Evolutionary conservation across 2,888 invertebrate genomes (phyloP).

Genomic region (Mayetiola destructor): DNA sequence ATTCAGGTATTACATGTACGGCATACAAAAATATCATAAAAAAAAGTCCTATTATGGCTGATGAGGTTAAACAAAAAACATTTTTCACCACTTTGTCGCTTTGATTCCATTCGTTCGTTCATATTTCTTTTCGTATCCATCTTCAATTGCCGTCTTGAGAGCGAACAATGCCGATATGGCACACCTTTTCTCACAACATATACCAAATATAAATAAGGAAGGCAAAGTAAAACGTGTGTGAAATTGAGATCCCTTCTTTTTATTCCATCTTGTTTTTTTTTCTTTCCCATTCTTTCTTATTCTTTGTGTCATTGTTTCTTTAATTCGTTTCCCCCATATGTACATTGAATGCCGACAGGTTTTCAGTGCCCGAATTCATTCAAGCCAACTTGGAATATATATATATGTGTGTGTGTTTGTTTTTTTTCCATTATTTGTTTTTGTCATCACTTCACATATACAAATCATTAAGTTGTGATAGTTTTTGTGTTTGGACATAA

Average conservation of each 20-base stretch:
- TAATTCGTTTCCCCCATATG: not conserved
- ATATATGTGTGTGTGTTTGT: too few relatives aligned
- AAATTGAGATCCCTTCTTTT: not conserved
- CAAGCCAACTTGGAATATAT: too few relatives aligned
- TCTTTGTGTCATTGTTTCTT: not conserved
- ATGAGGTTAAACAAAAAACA: conserved; percentile 3
- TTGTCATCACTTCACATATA: too few relatives aligned
- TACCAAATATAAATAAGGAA: not conserved
- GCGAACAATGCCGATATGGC: not conserved
- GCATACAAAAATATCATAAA: too few relatives aligned
- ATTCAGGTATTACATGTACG: too few relatives aligned
- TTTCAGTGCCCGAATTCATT: not conserved
- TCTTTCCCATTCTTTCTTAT: not conserved
- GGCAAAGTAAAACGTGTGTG: not conserved
- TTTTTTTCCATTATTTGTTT: not conserved
- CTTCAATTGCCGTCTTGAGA: not conserved
- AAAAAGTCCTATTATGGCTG: too few relatives aligned
- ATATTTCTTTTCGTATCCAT: not conserved
- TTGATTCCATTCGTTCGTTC: not conserved
- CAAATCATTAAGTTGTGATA: too few relatives aligned
- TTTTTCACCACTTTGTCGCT: not conserved
- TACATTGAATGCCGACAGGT: not conserved
- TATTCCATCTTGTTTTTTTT: not conserved
- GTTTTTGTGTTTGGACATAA: too few relatives aligned
- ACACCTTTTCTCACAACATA: not conserved